A percentile compares a stretch with the other conserved stretches of the same genome.
Conservation (phyloP, 2,113 vertebrate species). For the Falco punctatus region DNA sequence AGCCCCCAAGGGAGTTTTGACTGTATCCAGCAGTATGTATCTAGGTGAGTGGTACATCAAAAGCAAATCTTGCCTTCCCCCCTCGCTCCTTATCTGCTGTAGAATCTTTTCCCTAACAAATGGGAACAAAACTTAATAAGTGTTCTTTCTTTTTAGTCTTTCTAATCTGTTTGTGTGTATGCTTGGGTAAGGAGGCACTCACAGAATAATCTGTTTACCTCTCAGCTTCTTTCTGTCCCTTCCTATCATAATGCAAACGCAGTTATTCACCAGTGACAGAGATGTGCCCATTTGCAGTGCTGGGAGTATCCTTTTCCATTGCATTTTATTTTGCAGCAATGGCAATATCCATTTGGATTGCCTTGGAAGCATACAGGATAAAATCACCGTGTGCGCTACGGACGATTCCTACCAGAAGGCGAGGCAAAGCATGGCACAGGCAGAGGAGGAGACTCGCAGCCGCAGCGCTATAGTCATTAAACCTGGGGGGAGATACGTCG, state of each 20-base stretch:
- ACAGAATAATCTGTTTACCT: not conserved
- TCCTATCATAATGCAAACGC: not conserved
- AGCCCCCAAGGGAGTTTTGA: slow-evolving; percentile 96
- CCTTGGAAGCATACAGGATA: slow-evolving; percentile 95
- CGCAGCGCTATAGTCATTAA: slow-evolving; percentile 95
- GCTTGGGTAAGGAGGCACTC: not conserved
- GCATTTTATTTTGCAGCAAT: slow-evolving; percentile 74
- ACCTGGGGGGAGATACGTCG: slow-evolving; percentile 89
- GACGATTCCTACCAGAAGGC: slow-evolving; percentile 99
- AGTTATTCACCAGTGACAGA: not conserved
- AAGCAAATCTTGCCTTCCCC: too few species aligned
- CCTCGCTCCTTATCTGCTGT: accelerated
- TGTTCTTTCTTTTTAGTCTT: not conserved
- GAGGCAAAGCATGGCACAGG: slow-evolving; percentile 94
- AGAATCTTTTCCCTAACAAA: not conserved
- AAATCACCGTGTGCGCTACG: slow-evolving; percentile 95
- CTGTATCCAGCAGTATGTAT: slow-evolving; percentile 95
- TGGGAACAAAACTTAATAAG: not conserved
- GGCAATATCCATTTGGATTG: slow-evolving; percentile 93
- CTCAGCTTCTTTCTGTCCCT: not conserved
- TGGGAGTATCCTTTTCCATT: not conserved
- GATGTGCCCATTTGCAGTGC: not conserved
- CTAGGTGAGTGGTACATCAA: slow-evolving; percentile 81
- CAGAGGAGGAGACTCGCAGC: slow-evolving; percentile 94
- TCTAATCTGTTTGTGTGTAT: not conserved